phyloP scores from a whole-genome alignment of 2,113 vertebrate genomes.

The Pterocles orientalis region DNA sequence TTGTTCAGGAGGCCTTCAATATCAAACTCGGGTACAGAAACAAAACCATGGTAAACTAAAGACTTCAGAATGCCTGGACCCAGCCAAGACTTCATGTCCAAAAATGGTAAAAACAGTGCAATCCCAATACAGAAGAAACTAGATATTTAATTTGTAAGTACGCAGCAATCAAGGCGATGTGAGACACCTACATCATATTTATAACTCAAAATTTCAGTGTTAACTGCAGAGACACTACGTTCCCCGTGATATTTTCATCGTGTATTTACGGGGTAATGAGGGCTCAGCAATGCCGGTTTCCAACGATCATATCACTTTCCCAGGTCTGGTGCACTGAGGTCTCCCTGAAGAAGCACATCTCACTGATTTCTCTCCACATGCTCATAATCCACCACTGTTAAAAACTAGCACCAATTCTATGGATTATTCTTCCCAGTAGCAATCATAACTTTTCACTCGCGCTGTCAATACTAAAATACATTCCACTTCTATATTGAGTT shows the following conservation, averaged over 20 bases:
- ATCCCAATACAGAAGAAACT: neutral
- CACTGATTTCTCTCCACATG: neutral
- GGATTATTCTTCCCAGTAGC: neutral
- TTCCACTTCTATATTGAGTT: neutral
- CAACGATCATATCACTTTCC: neutral
- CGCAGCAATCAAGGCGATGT: neutral
- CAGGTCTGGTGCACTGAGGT: neutral
- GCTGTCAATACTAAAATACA: neutral
- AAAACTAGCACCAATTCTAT: neutral
- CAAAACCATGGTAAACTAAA: neutral
- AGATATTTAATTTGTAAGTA: neutral
- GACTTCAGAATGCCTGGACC: neutral
- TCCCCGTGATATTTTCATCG: neutral
- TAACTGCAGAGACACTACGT: neutral
- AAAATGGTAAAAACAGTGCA: neutral
- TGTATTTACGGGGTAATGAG: neutral
- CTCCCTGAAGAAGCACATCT: neutral
- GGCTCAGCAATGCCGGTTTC: neutral
- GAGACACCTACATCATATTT: neutral
- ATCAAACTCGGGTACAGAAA: neutral
- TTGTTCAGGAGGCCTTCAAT: neutral
- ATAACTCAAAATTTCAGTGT: neutral
- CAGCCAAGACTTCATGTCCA: neutral
- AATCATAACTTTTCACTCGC: neutral
- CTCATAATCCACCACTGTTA: neutral